These are phyloP conservation scores for Centropristis striata DNA, from an alignment of 2,113 vertebrate species.

Conservation along the genomic window DNA sequence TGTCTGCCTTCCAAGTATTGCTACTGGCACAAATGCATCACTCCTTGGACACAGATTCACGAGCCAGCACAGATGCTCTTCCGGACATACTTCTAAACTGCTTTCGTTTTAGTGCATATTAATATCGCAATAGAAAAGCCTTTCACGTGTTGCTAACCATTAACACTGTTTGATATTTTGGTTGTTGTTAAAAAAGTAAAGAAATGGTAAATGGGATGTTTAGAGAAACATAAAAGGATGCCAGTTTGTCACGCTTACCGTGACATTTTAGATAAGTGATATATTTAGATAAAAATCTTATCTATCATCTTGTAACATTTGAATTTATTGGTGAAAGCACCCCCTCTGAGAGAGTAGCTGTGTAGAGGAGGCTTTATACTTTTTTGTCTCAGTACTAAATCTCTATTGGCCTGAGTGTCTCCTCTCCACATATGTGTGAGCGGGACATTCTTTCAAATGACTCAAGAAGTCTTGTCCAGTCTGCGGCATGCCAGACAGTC, in stretches of 20 bases:
- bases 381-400: background rate
- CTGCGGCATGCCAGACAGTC: constrained; percentile 28
- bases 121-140: constrained; percentile 15
- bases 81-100: constrained; percentile 16
- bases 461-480: constrained; percentile 10
- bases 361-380: background rate
- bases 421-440: background rate
- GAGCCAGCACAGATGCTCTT: background rate
- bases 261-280: background rate
- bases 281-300: background rate
- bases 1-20: background rate
- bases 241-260: background rate
- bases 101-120: constrained; percentile 29
- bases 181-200: background rate
- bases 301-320: background rate
- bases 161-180: background rate
- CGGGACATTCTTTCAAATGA: constrained; percentile 15
- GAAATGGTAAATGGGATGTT: background rate
- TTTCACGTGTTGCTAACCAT: constrained; percentile 32
- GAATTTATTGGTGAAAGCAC: background rate
- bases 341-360: background rate
- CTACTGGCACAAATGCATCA: constrained; percentile 23
- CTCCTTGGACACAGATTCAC: constrained; percentile 2
- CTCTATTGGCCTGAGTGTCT: background rate
- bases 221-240: background rate